A percentile compares a stretch with the other conserved stretches of the same genome.
phyloP scores from a whole-genome alignment of 2,888 invertebrate genomes.

The Arrhopalites spinosus region DNA sequence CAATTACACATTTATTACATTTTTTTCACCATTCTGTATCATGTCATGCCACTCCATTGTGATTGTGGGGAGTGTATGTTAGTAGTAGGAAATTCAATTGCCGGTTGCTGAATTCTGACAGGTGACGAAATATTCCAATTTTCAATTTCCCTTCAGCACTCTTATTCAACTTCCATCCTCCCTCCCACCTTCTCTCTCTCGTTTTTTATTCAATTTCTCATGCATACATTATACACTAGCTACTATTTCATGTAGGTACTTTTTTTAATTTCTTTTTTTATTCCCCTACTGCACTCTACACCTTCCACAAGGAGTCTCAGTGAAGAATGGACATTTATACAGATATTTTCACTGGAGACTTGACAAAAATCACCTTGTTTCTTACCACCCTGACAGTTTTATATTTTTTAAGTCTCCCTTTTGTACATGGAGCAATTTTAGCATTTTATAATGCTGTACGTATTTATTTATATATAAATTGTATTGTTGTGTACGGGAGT shows the following conservation, averaged over 20 bases:
- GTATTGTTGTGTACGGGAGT: too few relatives aligned
- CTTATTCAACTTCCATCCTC: neutral
- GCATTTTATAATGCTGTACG: too few relatives aligned
- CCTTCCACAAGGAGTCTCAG: neutral
- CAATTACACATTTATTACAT: conserved; percentile 10
- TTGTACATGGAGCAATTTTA: too few relatives aligned
- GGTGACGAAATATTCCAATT: conserved; percentile 27
- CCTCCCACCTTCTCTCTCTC: too few relatives aligned
- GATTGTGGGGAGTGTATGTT: neutral
- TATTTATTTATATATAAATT: too few relatives aligned
- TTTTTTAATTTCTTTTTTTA: too few relatives aligned
- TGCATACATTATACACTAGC: neutral
- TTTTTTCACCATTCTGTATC: too few relatives aligned
- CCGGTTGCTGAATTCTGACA: conserved; percentile 1
- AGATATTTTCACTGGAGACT: neutral
- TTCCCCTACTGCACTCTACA: neutral
- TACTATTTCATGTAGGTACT: neutral
- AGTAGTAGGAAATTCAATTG: conserved; percentile 12
- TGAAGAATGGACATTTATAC: neutral
- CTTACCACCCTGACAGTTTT: too few relatives aligned
- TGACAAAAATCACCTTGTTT: neutral
- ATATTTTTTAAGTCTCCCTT: too few relatives aligned
- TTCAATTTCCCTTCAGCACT: conserved; percentile 20
- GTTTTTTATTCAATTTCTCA: neutral
- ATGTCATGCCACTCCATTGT: too few relatives aligned